A percentile compares a stretch with the other conserved stretches of the same genome.
Conservation (phyloP, 2,797 vertebrate genomes). For the Chrysocyon brachyurus region DNA sequence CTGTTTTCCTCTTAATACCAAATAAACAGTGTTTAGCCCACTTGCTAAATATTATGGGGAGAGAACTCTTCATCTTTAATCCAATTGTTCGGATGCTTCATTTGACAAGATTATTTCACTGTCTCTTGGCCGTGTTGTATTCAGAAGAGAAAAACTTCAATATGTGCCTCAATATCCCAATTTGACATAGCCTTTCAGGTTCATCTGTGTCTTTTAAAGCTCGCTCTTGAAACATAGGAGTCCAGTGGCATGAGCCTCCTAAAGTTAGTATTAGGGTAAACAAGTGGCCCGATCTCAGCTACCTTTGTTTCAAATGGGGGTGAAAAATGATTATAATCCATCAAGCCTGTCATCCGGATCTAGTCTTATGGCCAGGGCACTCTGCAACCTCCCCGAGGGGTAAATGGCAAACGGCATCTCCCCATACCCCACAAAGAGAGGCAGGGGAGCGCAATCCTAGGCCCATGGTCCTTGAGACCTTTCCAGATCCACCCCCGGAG, state of each 20-base stretch:
- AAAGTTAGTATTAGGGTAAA: conserved; percentile 18
- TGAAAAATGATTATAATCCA: neutral
- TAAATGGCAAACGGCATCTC: neutral
- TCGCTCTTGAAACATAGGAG: conserved; percentile 18
- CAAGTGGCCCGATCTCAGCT: neutral
- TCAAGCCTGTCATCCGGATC: neutral
- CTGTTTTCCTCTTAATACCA: neutral
- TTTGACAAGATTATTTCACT: conserved; percentile 32
- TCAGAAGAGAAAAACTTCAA: neutral
- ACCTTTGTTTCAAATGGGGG: conserved; percentile 19
- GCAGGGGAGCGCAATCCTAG: neutral
- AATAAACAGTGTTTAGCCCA: neutral
- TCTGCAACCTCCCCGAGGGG: neutral
- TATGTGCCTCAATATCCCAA: neutral
- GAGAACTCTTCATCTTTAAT: neutral
- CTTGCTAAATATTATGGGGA: neutral
- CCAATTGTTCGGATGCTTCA: neutral
- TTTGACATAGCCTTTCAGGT: neutral
- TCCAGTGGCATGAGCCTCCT: neutral
- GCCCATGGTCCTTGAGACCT: conserved; percentile 21
- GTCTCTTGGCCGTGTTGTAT: conserved; percentile 6
- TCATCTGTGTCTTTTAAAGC: conserved; percentile 42
- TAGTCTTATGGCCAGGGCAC: neutral
- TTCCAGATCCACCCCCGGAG: neutral
- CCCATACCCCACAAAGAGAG: neutral